Evolutionary conservation across 2,113 vertebrate species (phyloP).

Genomic region (Ascaphus truei): DNA sequence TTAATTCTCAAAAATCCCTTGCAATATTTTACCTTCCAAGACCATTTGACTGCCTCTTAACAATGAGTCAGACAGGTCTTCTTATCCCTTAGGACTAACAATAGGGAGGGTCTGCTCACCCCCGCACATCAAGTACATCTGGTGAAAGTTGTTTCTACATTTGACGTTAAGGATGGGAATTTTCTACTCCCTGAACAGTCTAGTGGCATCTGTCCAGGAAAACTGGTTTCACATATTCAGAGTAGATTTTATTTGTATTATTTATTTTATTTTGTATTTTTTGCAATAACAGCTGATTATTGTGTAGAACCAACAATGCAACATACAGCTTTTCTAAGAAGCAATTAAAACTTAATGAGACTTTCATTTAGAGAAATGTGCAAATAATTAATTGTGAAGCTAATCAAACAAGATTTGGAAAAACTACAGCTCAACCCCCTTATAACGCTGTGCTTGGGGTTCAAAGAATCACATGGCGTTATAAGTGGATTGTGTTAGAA

Average conservation of each 20-base stretch:
- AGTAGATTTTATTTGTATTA: neutral
- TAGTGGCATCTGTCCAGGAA: conserved; percentile 22
- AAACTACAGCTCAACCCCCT: no score
- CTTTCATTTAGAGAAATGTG: no score
- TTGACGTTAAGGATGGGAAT: conserved; percentile 28
- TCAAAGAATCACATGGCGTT: no score
- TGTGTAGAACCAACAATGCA: neutral
- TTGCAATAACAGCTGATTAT: neutral
- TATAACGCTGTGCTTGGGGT: no score
- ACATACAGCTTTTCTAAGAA: no score
- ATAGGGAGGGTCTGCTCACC: conserved; percentile 11
- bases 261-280: conserved; percentile 3
- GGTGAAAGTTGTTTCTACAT: conserved; percentile 1
- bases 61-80: conserved; percentile 13
- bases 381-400: no score
- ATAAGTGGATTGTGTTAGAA: no score
- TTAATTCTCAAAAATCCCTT: neutral
- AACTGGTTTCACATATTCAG: neutral
- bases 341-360: no score
- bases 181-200: conserved; percentile 31
- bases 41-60: neutral
- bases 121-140: conserved; percentile 24
- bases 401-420: no score
- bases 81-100: neutral
- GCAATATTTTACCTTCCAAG: neutral